Evolutionary conservation across 2,113 vertebrate species (phyloP).

Genomic region (Phodopus roborovskii): DNA sequence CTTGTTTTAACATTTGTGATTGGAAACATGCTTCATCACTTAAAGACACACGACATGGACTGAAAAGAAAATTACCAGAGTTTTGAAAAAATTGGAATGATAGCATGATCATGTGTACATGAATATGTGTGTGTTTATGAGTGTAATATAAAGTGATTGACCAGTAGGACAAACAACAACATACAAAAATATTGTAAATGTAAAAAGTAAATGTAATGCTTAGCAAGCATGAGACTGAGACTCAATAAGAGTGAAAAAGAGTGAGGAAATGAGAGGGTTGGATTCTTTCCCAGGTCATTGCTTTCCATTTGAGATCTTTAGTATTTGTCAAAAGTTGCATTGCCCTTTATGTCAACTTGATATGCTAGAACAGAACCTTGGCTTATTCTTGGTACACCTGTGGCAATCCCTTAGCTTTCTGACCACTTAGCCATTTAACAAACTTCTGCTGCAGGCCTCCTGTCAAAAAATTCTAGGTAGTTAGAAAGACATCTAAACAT

Average conservation of each 20-base stretch:
- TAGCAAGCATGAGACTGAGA: not conserved
- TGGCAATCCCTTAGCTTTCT: not conserved
- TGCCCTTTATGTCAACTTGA: not conserved
- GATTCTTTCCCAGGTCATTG: not conserved
- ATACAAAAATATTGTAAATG: too few species aligned
- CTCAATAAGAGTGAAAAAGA: not conserved
- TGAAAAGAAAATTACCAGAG: not conserved
- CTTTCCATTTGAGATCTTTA: not conserved
- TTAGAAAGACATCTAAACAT: not conserved
- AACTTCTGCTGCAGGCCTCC: not conserved
- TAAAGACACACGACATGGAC: not conserved
- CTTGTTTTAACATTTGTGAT: not conserved
- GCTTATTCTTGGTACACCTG: not conserved
- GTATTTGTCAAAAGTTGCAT: not conserved
- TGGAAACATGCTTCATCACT: not conserved
- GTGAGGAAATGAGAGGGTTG: not conserved
- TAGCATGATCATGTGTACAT: not conserved
- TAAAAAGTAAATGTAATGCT: fast-evolving
- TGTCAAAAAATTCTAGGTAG: not conserved
- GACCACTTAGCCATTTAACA: not conserved
- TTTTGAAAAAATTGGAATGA: not conserved
- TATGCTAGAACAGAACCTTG: not conserved
- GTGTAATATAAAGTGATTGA: not conserved
- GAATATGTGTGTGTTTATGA: not conserved
- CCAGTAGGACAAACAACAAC: not conserved